Evolutionary conservation across 35 echinoderm and acorn worm species (phyloP).

Genomic region (Lytechinus pictus): DNA sequence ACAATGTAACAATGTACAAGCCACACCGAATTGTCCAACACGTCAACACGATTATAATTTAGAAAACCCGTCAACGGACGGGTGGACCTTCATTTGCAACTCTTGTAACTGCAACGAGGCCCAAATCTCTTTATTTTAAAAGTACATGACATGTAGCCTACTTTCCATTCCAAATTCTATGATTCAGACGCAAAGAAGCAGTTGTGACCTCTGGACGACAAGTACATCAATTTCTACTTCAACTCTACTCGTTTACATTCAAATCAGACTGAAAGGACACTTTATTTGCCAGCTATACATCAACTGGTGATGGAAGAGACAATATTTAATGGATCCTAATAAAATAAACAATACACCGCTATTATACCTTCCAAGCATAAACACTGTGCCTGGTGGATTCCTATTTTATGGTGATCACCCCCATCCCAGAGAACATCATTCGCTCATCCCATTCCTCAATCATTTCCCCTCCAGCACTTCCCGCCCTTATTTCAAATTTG

Average conservation of each 20-base stretch:
- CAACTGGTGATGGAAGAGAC: neutral
- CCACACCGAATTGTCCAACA: too few species aligned
- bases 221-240: neutral
- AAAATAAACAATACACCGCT: neutral
- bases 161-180: too few species aligned
- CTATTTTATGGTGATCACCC: neutral
- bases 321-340: constrained; percentile 1
- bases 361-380: neutral
- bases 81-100: too few species aligned
- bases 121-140: too few species aligned
- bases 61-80: too few species aligned
- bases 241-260: neutral
- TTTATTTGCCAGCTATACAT: neutral
- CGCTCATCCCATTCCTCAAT: neutral
- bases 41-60: too few species aligned
- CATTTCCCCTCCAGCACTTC: too few species aligned
- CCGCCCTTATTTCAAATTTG: too few species aligned
- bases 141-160: too few species aligned
- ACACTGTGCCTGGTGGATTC: neutral
- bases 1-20: too few species aligned
- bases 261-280: neutral
- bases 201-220: neutral
- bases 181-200: neutral
- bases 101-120: too few species aligned
- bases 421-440: neutral